A percentile compares a stretch with the other conserved stretches of the same genome.
These are phyloP conservation scores for Tetheella fluctuosa DNA, from an alignment of 2,888 invertebrate genomes.

Conservation along the genomic window DNA sequence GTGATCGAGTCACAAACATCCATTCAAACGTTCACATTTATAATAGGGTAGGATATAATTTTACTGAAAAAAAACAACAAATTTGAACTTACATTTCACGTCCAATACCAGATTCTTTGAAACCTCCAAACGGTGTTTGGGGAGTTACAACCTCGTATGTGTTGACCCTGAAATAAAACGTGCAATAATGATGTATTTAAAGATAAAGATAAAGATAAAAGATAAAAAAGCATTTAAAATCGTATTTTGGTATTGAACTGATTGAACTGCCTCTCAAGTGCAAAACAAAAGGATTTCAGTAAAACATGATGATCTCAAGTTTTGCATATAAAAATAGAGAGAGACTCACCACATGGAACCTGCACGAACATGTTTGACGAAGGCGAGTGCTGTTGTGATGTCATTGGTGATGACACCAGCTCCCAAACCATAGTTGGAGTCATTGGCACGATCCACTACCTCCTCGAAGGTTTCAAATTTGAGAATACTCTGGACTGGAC, in stretches of 20 bases:
- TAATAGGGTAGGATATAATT: too few species aligned
- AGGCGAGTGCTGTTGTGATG: conserved; percentile 90
- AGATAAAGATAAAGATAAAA: too few species aligned
- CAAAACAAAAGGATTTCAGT: too few species aligned
- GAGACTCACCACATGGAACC: conserved; percentile 89
- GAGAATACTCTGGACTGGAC: conserved; percentile 94
- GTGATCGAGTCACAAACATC: too few species aligned
- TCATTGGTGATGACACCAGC: conserved; percentile 94
- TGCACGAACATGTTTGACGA: conserved; percentile 90
- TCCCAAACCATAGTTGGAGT: conserved; percentile 92
- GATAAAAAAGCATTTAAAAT: too few species aligned
- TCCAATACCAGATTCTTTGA: conserved; percentile 93
- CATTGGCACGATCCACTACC: conserved; percentile 93
- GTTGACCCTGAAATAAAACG: conserved; percentile 85
- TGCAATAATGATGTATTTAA: too few species aligned
- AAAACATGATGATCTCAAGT: too few species aligned
- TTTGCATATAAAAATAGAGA: not conserved
- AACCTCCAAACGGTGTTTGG: conserved; percentile 95
- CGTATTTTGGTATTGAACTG: too few species aligned
- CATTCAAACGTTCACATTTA: too few species aligned
- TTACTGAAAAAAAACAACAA: conserved; percentile 3
- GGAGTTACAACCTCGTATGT: conserved; percentile 87
- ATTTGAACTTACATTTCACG: conserved; percentile 86
- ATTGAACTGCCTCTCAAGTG: too few species aligned
- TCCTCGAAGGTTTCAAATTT: conserved; percentile 93